Conservation (phyloP, 2,888 invertebrate genomes). For the Ypsolopha sequella region DNA sequence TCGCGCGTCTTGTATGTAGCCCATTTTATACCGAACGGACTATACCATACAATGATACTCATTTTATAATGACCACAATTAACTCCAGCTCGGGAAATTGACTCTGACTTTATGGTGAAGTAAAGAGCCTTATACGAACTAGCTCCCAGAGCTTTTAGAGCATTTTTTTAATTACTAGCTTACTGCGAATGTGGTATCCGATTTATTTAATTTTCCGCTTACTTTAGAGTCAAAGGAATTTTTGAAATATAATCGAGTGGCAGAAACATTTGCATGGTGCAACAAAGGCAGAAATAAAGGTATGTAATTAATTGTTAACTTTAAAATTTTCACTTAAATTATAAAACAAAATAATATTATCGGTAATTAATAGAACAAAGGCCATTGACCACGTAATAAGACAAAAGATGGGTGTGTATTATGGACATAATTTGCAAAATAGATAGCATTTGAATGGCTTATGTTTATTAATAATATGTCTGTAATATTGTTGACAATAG, state of each 20-base stretch:
- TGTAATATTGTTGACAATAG: too few species aligned
- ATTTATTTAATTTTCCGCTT: not conserved
- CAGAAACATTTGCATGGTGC: not conserved
- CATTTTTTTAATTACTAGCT: not conserved
- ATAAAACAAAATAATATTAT: not conserved
- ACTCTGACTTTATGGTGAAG: too few species aligned
- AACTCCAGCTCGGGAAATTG: too few species aligned
- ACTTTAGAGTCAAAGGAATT: not conserved
- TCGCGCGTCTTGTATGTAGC: not conserved
- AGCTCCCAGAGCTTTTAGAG: not conserved
- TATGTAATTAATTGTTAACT: not conserved
- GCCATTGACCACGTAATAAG: too few species aligned
- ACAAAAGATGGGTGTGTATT: too few species aligned
- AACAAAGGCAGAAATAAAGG: not conserved
- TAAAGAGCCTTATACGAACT: too few species aligned
- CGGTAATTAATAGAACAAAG: too few species aligned
- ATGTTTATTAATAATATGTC: too few species aligned
- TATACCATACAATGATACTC: not conserved
- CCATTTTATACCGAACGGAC: not conserved
- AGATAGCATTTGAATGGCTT: too few species aligned
- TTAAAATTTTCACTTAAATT: not conserved
- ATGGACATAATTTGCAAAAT: too few species aligned
- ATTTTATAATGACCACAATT: not conserved
- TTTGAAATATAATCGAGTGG: not conserved
- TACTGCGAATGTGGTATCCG: not conserved